Conservation (phyloP, 2,113 vertebrate genomes). For the Lagopus muta region DNA sequence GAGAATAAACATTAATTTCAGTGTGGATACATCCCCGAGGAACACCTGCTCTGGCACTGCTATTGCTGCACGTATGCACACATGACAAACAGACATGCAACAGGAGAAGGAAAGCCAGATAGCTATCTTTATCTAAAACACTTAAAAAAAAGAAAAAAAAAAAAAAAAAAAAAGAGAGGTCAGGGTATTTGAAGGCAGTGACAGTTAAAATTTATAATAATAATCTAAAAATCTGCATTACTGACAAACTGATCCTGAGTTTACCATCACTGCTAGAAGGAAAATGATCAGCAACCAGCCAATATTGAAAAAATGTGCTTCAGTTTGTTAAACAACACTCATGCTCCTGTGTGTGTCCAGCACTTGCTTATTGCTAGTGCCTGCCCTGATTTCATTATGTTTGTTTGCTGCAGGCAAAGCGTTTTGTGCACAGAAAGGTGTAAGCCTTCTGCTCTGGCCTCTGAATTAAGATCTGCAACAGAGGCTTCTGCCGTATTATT, state of each 20-base stretch:
- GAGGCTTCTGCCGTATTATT: background rate
- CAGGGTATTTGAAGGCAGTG: background rate
- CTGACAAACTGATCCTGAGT: background rate
- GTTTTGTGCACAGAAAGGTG: background rate
- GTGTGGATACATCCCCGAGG: constrained; percentile 1
- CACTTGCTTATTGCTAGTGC: background rate
- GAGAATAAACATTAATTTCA: constrained; percentile 52
- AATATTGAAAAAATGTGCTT: background rate
- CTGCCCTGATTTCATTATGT: background rate
- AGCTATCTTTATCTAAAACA: background rate
- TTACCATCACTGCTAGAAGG: background rate
- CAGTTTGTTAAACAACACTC: background rate
- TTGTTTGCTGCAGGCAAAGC: background rate
- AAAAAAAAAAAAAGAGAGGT: background rate
- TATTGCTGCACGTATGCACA: background rate
- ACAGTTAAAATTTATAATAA: background rate
- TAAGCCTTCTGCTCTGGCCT: background rate
- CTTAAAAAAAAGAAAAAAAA: too few relatives aligned
- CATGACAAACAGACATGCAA: background rate
- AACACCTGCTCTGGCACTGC: constrained; percentile 26
- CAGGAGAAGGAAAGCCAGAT: background rate
- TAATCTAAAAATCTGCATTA: background rate
- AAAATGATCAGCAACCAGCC: background rate
- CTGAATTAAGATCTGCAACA: background rate
- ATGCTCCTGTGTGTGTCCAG: background rate